Evolutionary conservation across 2,113 vertebrate genomes (phyloP).

Genomic region (Cariama cristata): DNA sequence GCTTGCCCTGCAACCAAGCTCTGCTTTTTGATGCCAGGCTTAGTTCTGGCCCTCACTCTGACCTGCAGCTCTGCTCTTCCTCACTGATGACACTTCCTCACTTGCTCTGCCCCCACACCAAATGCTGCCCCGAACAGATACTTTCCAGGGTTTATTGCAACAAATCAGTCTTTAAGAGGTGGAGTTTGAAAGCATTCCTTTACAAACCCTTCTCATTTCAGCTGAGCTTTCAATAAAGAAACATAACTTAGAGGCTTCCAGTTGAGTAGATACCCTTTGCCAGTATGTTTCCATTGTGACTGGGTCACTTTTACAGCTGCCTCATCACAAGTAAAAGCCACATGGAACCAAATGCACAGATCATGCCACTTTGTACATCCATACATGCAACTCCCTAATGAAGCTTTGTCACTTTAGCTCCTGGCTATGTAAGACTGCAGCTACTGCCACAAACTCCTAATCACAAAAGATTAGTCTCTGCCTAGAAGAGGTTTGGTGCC

Average conservation of each 20-base stretch:
- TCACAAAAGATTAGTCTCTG: not conserved
- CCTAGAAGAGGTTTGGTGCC: not conserved
- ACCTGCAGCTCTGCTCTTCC: not conserved
- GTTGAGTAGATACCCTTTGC: not conserved
- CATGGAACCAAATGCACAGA: not conserved
- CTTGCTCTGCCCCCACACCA: not conserved
- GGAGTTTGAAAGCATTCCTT: not conserved
- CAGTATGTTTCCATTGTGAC: not conserved
- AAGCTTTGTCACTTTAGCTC: not conserved
- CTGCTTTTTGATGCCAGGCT: not conserved
- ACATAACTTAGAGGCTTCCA: not conserved
- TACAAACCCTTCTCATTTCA: not conserved
- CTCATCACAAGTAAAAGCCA: not conserved
- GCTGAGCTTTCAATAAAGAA: not conserved
- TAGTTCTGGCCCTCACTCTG: not conserved
- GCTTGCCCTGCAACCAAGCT: not conserved
- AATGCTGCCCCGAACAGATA: not conserved
- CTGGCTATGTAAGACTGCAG: no score
- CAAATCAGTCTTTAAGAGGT: not conserved
- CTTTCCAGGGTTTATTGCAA: not conserved
- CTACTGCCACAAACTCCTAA: not conserved
- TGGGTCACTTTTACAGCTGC: not conserved
- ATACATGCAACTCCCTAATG: not conserved
- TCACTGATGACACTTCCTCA: not conserved
- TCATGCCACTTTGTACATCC: not conserved